Base-by-base conservation (phyloP, 2,888 invertebrate genomes). In the Melieria omissa region DNA sequence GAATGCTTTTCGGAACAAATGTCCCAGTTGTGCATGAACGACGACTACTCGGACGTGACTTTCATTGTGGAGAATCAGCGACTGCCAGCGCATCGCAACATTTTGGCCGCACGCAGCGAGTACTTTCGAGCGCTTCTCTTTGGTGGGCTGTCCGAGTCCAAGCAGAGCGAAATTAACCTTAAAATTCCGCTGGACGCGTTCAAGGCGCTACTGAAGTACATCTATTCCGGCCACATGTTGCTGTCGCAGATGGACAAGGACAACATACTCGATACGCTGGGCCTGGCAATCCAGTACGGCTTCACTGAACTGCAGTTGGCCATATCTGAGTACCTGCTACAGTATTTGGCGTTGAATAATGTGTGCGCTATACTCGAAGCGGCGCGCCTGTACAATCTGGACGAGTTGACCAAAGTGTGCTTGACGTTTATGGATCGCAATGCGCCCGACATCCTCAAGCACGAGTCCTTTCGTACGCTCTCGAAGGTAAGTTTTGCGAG, bases 321-420 rank as follows among this genome's bases (percentile, higher is more conserved):
- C 45, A 95, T 99, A 78, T 97, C 97, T 0, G 96, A 98, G 81
- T 97, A 97, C 87, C 88, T 99, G 78, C 92, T 95, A 76, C 95
- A 96, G 84, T 92, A 95, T 81, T 89, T 99, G 71, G 94, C 93
- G 67, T 89, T 95, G 67, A 90, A 92, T 80, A 99, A 98, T 88
- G 96, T 98, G 0, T 98, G 98, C 87, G 91, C 94, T n/a, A 95
- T 99, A 79, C 92, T 97, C 79, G 98, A 98, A 85, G 94, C 97
- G 0, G 97, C 98, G 12, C 81, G 90, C 64, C 85, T 93, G 49
- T 93, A 92, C 77, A 91, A 92, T 41, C 86, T 93, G 75, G 89
- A 91, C 42, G 90, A 90, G 10, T 83, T 93, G 65, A 90, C 91
- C 80, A 89, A 92, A 84, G 95, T 95, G 71, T 98, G 98, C 86